Evolutionary conservation across 2,888 invertebrate species (phyloP).

Genomic region (Diaperis boleti): DNA sequence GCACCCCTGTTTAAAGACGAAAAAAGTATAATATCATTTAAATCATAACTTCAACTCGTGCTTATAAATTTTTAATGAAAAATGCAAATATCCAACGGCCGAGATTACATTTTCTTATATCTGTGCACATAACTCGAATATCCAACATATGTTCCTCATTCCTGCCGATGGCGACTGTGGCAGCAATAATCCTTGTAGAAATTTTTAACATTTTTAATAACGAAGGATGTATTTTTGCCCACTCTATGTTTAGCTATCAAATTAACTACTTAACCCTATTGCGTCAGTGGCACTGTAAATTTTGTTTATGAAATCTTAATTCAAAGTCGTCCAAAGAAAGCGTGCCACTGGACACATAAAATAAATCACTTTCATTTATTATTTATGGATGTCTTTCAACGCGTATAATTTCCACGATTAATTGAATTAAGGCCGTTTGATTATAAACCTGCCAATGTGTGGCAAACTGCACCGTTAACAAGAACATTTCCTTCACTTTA

Average conservation of each 20-base stretch:
- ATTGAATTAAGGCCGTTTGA: not conserved
- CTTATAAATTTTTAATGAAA: too few species aligned
- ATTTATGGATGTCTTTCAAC: constrained; percentile 9
- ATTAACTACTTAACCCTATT: constrained; percentile 2
- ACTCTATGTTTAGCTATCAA: not conserved
- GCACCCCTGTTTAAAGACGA: too few species aligned
- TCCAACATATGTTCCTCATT: not conserved
- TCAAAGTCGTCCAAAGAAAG: constrained; percentile 3
- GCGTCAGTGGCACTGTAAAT: not conserved
- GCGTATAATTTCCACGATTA: constrained; percentile 7
- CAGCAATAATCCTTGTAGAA: too few species aligned
- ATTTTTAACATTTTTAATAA: not conserved
- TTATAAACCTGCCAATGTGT: constrained; percentile 8
- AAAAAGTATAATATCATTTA: too few species aligned
- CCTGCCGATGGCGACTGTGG: not conserved
- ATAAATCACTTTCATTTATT: constrained; percentile 18
- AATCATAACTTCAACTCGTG: too few species aligned
- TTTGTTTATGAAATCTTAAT: constrained; percentile 15
- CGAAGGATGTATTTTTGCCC: not conserved
- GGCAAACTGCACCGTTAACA: constrained; percentile 4
- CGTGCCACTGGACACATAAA: constrained; percentile 6
- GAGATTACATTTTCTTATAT: too few species aligned
- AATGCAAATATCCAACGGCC: too few species aligned
- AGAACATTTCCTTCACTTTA: not conserved
- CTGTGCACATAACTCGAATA: not conserved